Percentiles rank a stretch among this genome's conserved stretches.
Conservation (phyloP, 1,140 invertebrate species). For the Pomacea maculata region DNA sequence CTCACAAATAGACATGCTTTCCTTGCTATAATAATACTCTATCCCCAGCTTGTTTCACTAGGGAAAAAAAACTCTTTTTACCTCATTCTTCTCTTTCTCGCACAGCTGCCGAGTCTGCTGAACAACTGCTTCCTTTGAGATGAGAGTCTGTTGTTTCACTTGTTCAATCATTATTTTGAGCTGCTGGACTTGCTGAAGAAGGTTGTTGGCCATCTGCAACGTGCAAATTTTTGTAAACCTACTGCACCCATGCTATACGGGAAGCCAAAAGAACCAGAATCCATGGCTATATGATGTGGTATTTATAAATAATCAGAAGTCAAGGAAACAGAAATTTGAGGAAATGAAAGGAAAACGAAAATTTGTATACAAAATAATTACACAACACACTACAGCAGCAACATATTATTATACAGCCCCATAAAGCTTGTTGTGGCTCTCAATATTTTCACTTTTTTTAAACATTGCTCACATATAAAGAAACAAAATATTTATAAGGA, state of each 20-base stretch:
- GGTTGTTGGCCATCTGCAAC: conserved; percentile 62
- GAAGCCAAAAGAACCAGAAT: neutral
- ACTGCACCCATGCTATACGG: neutral
- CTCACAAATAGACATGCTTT: too few relatives aligned
- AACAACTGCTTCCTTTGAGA: conserved; percentile 58
- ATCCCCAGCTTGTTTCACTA: too few relatives aligned
- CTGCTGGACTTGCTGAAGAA: conserved; percentile 63
- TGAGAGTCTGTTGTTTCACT: conserved; percentile 59
- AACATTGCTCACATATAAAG: too few relatives aligned
- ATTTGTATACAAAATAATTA: too few relatives aligned
- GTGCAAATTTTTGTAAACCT: neutral
- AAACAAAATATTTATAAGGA: too few relatives aligned
- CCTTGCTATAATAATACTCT: too few relatives aligned
- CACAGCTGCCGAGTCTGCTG: conserved; percentile 59
- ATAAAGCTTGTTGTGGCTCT: too few relatives aligned
- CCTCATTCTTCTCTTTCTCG: conserved; percentile 74
- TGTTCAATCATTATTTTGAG: conserved; percentile 64
- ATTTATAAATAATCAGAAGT: neutral
- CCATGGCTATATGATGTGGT: neutral
- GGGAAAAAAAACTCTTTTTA: conserved; percentile 16
- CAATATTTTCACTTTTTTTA: too few relatives aligned
- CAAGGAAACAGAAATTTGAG: neutral
- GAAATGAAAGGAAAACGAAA: neutral
- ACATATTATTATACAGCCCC: too few relatives aligned
- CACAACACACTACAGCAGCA: too few relatives aligned